These are phyloP conservation scores for Porites australiensis DNA, from an alignment of 64 coral and sea anemone genomes.

Conservation along the genomic window DNA sequence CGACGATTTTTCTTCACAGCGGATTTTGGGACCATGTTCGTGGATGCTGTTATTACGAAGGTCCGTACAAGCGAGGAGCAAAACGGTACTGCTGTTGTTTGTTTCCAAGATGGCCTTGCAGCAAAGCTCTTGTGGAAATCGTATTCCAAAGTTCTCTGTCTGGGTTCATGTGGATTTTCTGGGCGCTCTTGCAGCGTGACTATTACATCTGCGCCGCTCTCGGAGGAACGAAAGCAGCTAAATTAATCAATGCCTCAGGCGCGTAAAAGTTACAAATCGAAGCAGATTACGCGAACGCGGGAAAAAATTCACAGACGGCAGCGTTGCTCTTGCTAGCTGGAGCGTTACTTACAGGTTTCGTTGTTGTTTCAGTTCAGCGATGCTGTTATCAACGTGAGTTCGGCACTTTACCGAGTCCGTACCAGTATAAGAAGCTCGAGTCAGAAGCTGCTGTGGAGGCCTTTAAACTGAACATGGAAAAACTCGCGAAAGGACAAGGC, in stretches of 20 bases:
- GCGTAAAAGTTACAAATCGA: constrained; percentile 54
- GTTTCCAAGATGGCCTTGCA: constrained; percentile 85
- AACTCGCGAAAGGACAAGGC: constrained; percentile 80
- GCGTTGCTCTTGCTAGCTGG: constrained; percentile 65
- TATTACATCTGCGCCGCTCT: constrained; percentile 82
- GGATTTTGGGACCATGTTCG: constrained; percentile 81
- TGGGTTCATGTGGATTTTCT: constrained; percentile 84
- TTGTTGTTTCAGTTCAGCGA: constrained; percentile 48
- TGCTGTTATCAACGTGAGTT: constrained; percentile 79
- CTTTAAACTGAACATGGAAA: constrained; percentile 86
- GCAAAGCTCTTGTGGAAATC: constrained; percentile 67
- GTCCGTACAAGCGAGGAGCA: constrained; percentile 25
- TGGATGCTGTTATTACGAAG: constrained; percentile 86
- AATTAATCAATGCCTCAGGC: constrained; percentile 45
- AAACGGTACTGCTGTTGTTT: constrained; percentile 67
- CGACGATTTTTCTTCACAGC: constrained; percentile 77
- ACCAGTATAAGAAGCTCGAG: constrained; percentile 79
- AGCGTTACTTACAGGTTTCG: constrained; percentile 51
- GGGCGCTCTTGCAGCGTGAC: constrained; percentile 80
- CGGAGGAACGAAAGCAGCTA: constrained; percentile 68
- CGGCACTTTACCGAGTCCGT: constrained; percentile 82
- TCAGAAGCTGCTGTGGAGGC: constrained; percentile 80
- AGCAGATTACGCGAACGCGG: constrained; percentile 63
- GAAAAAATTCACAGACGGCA: constrained; percentile 66
- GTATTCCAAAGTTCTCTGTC: constrained; percentile 71